These are phyloP conservation scores for Oxyruncus cristatus DNA, from an alignment of 2,113 vertebrate genomes.

Conservation along the genomic window DNA sequence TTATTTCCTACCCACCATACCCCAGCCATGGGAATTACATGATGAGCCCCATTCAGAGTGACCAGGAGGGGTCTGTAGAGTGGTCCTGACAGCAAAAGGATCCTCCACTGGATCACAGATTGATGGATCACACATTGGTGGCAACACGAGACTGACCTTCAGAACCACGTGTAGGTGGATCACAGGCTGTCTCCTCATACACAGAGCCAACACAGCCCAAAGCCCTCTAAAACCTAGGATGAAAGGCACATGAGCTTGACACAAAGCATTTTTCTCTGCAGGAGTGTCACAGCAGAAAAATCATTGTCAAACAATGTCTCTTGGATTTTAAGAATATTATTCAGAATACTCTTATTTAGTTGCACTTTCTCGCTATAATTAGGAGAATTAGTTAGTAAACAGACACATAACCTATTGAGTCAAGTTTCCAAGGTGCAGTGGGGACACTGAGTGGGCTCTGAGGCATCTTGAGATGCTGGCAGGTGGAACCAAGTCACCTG, in stretches of 20 bases:
- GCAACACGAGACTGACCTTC: not conserved
- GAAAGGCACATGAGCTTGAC: not conserved
- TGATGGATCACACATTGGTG: rapidly evolving
- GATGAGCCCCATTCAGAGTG: not conserved
- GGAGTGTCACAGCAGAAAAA: not conserved
- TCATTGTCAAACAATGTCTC: not conserved
- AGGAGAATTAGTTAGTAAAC: not conserved
- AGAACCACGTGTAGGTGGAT: not conserved
- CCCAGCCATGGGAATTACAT: not conserved
- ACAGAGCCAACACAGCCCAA: rapidly evolving
- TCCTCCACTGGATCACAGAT: not conserved
- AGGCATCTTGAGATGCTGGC: not conserved
- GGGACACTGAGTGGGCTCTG: not conserved
- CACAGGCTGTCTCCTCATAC: not conserved
- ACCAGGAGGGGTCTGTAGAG: not conserved
- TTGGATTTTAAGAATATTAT: not conserved
- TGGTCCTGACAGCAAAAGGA: not conserved
- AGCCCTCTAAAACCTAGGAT: not conserved
- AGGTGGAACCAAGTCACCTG: not conserved
- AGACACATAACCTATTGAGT: rapidly evolving
- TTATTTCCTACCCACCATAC: not conserved
- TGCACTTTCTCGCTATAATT: not conserved
- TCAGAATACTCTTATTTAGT: not conserved
- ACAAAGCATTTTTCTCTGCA: not conserved
- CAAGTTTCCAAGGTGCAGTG: not conserved